Base-by-base conservation (phyloP, 2,888 invertebrate genomes). In the Xylophagus ater region DNA sequence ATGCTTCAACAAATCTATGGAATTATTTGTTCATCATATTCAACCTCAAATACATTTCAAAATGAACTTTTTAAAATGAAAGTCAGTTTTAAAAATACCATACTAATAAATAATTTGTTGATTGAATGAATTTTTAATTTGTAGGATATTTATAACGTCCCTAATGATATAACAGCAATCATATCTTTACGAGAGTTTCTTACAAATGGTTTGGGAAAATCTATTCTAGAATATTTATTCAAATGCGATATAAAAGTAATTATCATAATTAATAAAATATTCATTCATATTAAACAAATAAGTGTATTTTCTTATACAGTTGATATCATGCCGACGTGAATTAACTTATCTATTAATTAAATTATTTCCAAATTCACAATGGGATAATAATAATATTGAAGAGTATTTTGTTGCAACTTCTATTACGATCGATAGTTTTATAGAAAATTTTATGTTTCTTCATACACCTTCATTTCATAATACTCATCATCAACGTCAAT, bases 311-410 rank as follows among this genome's bases (percentile, higher is more conserved):
- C 2, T 12, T 24, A 47, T 50, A 4, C 47, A 65, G 66, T 53
- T 59, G 28, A 56, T 65, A 41, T 57, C 60, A 19, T 62, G 61
- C 3, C 58, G 48, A 55, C 53, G 44, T 55, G 59, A 47, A 51
- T 60, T 28, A 53, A 56, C 42, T 54, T 57, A 45, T 28, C 44
- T 65, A 28, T 58, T 64, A 45, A 57, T 62, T 13, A 63, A 62
- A 47, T 47, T 65, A 28, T 65, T 65, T 45, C 65, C 65, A 25
- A 60, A 59, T 41, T 58, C 59, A 43, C 53, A 53, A 18, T 65
- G 65, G 65, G 54, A 57, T 31, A 43, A 52, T 13, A 38, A 44
- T 3, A 47, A 53, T 28, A 44, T 42, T n/a, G 36, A 25, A 13
- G n/a, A n/a, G n/a, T n/a, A n/a, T n/a, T n/a, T n/a, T n/a, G n/a